Conservation (phyloP, 2,797 vertebrate genomes). For the Pseudopleuronectes americanus region DNA sequence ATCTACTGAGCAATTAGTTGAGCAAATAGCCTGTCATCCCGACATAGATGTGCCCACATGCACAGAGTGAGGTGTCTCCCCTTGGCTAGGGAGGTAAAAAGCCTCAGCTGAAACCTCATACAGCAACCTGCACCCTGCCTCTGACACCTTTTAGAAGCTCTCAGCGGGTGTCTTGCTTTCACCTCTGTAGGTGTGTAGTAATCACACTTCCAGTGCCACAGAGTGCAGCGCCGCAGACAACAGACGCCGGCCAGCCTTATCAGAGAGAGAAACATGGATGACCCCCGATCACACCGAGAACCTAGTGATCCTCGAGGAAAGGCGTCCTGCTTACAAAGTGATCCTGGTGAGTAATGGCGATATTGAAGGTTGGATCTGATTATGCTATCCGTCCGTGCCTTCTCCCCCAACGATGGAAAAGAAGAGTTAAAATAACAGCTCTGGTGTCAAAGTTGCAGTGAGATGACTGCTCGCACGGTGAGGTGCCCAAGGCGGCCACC, state of each 20-base stretch:
- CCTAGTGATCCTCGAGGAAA: constrained; percentile 72
- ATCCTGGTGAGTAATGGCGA: constrained; percentile 60
- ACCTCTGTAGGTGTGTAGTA: constrained; percentile 71
- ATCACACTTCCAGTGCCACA: constrained; percentile 64
- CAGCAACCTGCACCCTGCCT: constrained; percentile 48
- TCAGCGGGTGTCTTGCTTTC: constrained; percentile 69
- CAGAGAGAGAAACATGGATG: constrained; percentile 78
- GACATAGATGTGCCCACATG: neutral
- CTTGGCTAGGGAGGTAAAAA: constrained; percentile 41
- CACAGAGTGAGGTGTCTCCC: constrained; percentile 38
- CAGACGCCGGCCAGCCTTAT: constrained; percentile 78
- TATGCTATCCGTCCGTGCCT: constrained; percentile 20
- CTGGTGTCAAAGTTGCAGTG: constrained; percentile 60
- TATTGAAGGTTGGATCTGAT: constrained; percentile 62
- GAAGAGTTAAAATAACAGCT: constrained; percentile 56
- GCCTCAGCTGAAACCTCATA: constrained; percentile 43
- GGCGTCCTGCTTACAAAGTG: constrained; percentile 67
- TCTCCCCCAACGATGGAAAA: neutral
- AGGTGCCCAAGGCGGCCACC: constrained; percentile 73
- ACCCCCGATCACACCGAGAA: constrained; percentile 69
- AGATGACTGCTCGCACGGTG: constrained; percentile 71
- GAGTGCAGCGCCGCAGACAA: constrained; percentile 61
- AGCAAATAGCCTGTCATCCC: constrained; percentile 41
- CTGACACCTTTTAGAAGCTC: constrained; percentile 70
- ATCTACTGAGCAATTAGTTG: constrained; percentile 37